Evolutionary conservation across 2,113 vertebrate species (phyloP).

Genomic region (Periophthalmodon schlosseri): DNA sequence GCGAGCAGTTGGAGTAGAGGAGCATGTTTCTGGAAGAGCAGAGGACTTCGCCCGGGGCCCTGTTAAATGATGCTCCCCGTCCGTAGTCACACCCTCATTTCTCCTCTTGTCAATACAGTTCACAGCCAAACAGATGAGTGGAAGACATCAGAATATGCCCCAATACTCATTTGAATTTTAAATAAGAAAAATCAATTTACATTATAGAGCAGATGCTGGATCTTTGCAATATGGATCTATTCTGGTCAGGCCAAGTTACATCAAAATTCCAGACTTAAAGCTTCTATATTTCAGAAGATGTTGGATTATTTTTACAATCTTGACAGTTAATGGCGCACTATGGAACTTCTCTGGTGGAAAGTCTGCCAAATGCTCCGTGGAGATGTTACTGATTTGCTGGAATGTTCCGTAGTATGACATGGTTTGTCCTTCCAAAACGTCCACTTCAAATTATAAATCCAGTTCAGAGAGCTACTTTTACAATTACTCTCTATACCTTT

Average conservation of each 20-base stretch:
- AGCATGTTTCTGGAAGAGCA: slow-evolving; percentile 69
- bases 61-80: slow-evolving; percentile 76
- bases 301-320: too few relatives aligned
- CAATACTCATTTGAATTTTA: slow-evolving; percentile 35
- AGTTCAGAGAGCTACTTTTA: too few relatives aligned
- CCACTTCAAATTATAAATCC: too few relatives aligned
- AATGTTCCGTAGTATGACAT: too few relatives aligned
- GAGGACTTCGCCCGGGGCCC: slow-evolving; percentile 65
- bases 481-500: too few relatives aligned
- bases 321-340: too few relatives aligned
- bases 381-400: too few relatives aligned
- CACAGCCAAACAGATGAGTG: slow-evolving; percentile 44
- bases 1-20: slow-evolving; percentile 71
- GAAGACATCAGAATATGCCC: slow-evolving; percentile 46
- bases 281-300: too few relatives aligned
- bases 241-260: not conserved
- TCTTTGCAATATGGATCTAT: not conserved
- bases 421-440: too few relatives aligned
- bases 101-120: slow-evolving; percentile 73
- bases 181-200: slow-evolving; percentile 10
- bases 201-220: not conserved
- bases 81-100: slow-evolving; percentile 74
- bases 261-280: not conserved
- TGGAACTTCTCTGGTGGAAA: too few relatives aligned
- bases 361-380: too few relatives aligned